Base-by-base conservation (phyloP, 1,140 invertebrate species). In the Drosophila suzukii region DNA sequence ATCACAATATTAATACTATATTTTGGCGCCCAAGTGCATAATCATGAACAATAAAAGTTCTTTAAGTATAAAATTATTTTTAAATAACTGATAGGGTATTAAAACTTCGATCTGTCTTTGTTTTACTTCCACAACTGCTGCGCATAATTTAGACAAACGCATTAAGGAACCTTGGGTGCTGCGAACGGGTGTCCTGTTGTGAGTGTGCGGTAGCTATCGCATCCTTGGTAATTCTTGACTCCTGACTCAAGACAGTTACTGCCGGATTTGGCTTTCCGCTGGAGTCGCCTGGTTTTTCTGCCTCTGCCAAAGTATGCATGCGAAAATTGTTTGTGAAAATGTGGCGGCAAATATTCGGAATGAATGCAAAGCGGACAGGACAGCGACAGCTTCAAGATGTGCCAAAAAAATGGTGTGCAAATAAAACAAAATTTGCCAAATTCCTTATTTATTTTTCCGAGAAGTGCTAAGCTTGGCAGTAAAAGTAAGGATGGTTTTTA, bases 91-190 rank as follows among this genome's bases (percentile, higher is more conserved):
- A 3, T 2, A 62, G 60, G 10, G 38, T 24, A 62, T 60, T 15
- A 0, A 15, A 34, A 12, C 34, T 44, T 71, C 27, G 36, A 6
- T 20, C 41, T 17, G 30, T 17, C 27, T 46, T 15, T 53, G 60
- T 12, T 32, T 59, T 46, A 2, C 39, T 49, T 55, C 78, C 68
- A 3, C 65, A 70, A 71, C 63, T 44, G 50, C 62, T 66, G 63
- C 77, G 83, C 83, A 83, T 88, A 86, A 86, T 83, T 86, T 88
- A 88, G 71, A 72, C 75, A 54, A 66, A 86, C 83, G 79, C 83
- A 86, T 88, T 79, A 76, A 60, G 62, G 75, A 73, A 65, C 59
- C 78, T 39, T 75, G 65, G 55, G 71, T 58, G 66, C 46, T 57
- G 67, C 62, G 66, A 73, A 66, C 55, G 66, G 75, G 67, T 63